Evolutionary conservation across 2,113 vertebrate genomes (phyloP).

Genomic region (Neolamprologus longior): DNA sequence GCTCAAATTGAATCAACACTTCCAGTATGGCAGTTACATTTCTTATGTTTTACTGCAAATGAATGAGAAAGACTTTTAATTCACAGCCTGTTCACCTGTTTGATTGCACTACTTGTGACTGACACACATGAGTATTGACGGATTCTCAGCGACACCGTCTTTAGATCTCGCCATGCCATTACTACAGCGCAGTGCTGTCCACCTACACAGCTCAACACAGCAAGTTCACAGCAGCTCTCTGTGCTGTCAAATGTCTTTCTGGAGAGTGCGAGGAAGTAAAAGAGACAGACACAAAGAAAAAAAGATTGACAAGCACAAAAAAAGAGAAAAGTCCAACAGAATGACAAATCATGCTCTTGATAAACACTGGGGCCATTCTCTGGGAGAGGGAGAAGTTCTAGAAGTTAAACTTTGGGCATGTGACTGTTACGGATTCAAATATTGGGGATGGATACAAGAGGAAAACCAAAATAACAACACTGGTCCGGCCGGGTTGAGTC

Average conservation of each 20-base stretch:
- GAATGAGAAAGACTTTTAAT: not conserved
- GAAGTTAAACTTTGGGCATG: not conserved
- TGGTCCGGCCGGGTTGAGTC: no score
- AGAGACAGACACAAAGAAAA: not conserved
- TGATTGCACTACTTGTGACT: not conserved
- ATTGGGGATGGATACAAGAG: no score
- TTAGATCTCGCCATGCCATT: not conserved
- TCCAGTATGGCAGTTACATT: accelerated
- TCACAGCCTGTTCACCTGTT: not conserved
- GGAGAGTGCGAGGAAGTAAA: not conserved
- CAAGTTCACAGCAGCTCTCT: not conserved
- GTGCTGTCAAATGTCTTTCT: not conserved
- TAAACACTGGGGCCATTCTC: not conserved
- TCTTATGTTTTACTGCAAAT: not conserved
- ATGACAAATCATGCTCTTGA: not conserved
- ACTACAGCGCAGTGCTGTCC: not conserved
- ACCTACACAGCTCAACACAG: not conserved
- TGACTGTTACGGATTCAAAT: no score
- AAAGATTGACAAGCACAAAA: not conserved
- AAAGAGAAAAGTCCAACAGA: not conserved
- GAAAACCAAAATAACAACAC: no score
- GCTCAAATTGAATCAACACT: not conserved
- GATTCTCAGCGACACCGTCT: not conserved
- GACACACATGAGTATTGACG: not conserved
- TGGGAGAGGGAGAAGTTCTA: not conserved